phyloP scores from a whole-genome alignment of 2,888 invertebrate species.

The Pemphredon lugubris region DNA sequence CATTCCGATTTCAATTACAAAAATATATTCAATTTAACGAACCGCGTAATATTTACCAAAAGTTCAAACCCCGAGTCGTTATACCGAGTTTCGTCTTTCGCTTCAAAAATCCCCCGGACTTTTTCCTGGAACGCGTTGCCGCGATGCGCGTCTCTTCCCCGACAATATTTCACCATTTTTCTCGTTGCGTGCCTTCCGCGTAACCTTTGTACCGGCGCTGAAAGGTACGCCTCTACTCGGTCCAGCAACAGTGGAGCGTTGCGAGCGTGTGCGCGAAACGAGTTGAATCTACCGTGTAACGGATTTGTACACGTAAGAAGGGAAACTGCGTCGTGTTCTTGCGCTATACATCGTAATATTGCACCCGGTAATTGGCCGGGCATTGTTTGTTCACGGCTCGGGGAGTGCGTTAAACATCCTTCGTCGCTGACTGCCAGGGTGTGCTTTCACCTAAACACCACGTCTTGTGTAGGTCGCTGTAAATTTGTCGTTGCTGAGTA shows the following conservation, averaged over 20 bases:
- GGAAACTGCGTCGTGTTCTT: conserved; percentile 38
- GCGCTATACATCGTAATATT: conserved; percentile 59
- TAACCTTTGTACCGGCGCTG: conserved; percentile 5
- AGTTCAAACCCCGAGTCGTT: no score
- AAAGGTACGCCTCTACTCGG: background rate
- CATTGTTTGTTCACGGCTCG: conserved; percentile 66
- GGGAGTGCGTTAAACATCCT: conserved; percentile 36
- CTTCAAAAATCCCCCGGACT: background rate
- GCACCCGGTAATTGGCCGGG: conserved; percentile 69
- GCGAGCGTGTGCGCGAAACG: background rate
- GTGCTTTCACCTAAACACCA: conserved; percentile 68
- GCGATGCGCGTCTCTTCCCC: background rate
- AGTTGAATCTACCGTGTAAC: conserved; percentile 5
- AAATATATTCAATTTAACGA: no score
- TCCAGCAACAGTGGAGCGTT: conserved; percentile 6
- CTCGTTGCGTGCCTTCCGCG: background rate
- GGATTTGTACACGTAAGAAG: conserved; percentile 28
- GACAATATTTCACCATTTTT: background rate
- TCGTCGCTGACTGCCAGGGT: conserved; percentile 33
- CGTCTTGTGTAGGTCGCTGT: no score
- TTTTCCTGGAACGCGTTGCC: background rate
- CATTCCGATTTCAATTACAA: no score
- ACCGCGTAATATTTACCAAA: no score
- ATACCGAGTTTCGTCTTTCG: no score
- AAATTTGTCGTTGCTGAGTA: no score